These are phyloP conservation scores for Tiaroga cobitis DNA, from an alignment of 2,797 vertebrate species.

Conservation along the genomic window DNA sequence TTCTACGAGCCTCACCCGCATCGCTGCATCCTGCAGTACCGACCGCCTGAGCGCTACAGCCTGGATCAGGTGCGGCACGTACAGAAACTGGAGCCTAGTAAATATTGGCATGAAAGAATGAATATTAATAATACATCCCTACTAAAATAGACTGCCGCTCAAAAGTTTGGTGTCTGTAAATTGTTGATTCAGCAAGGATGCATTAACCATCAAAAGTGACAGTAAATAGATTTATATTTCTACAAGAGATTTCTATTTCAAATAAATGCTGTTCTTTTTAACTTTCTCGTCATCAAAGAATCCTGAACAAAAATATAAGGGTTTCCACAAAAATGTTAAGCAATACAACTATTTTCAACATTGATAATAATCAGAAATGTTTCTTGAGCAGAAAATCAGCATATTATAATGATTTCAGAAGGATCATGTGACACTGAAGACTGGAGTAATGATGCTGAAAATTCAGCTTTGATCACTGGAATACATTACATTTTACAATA, in stretches of 20 bases:
- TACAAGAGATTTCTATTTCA: not conserved
- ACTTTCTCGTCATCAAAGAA: not conserved
- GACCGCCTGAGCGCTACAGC: constrained; percentile 87
- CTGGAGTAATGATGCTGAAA: not conserved
- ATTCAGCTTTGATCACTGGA: not conserved
- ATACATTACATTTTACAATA: too few species aligned
- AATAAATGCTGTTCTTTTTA: not conserved
- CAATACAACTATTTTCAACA: too few species aligned
- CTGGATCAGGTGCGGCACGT: constrained; percentile 88
- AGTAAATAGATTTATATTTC: not conserved
- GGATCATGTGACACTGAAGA: too few species aligned
- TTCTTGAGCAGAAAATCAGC: too few species aligned
- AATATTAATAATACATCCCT: not conserved
- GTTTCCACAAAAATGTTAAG: not conserved
- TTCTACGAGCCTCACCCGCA: constrained; percentile 87
- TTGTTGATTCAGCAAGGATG: not conserved
- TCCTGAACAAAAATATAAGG: too few species aligned
- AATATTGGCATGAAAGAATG: not conserved
- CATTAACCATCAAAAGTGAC: not conserved
- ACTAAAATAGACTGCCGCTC: not conserved
- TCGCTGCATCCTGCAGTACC: constrained; percentile 85
- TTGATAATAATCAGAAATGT: not conserved
- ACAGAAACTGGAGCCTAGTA: not conserved
- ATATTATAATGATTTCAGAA: too few species aligned
- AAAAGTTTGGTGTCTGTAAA: not conserved